phyloP scores from a whole-genome alignment of 2,113 vertebrate species.

The Balaeniceps rex region DNA sequence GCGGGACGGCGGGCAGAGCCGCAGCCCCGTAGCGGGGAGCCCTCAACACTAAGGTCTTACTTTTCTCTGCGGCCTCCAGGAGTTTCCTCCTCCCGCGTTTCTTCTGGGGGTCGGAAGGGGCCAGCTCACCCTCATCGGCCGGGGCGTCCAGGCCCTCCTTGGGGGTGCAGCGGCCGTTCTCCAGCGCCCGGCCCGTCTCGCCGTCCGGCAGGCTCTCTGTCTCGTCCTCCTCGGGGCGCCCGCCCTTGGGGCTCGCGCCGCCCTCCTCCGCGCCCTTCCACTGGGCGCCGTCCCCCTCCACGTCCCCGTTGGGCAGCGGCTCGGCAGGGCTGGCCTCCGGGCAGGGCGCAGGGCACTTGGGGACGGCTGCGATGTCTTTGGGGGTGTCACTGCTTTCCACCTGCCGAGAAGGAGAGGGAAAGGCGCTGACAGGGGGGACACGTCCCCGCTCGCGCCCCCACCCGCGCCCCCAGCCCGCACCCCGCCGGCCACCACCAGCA shows the following conservation, averaged over 20 bases:
- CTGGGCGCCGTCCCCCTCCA: slow-evolving; percentile 72
- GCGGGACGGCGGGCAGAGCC: background rate
- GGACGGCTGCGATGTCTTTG: slow-evolving; percentile 74
- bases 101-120: slow-evolving; percentile 71
- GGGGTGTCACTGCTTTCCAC: slow-evolving; percentile 79
- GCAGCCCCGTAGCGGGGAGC: background rate
- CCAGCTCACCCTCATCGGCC: slow-evolving; percentile 77
- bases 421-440: background rate
- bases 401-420: slow-evolving; percentile 56
- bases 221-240: slow-evolving; percentile 69
- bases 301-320: slow-evolving; percentile 87
- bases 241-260: slow-evolving; percentile 61
- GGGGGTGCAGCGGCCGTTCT: slow-evolving; percentile 83
- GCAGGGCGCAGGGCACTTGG: slow-evolving; percentile 76
- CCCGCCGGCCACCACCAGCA: background rate
- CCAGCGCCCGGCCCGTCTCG: slow-evolving; percentile 75
- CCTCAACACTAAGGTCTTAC: slow-evolving; percentile 71
- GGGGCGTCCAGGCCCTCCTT: slow-evolving; percentile 78
- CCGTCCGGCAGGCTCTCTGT: slow-evolving; percentile 65
- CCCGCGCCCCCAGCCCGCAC: background rate
- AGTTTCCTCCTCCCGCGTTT: slow-evolving; percentile 87
- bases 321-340: slow-evolving; percentile 75
- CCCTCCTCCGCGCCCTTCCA: slow-evolving; percentile 75
- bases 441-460: background rate
- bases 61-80: slow-evolving; percentile 81